Evolutionary conservation across 2,113 vertebrate genomes (phyloP).

Genomic region (Spermophilus dauricus): DNA sequence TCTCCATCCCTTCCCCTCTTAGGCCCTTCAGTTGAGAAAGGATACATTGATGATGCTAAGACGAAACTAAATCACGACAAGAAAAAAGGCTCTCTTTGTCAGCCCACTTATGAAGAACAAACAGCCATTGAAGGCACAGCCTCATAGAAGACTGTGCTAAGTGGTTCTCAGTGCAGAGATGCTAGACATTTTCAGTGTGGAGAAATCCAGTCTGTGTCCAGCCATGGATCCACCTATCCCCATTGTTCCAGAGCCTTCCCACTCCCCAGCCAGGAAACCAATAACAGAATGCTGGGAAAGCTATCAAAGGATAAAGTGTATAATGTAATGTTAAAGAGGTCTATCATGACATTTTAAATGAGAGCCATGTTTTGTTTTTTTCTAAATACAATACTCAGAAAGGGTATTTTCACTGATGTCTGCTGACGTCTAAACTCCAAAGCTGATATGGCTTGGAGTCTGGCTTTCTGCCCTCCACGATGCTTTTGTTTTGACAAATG

Average conservation of each 20-base stretch:
- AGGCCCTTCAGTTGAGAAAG: conserved; percentile 36
- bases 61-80: conserved; percentile 9
- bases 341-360: not conserved
- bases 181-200: not conserved
- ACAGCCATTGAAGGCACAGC: not conserved
- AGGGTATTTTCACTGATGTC: not conserved
- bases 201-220: not conserved
- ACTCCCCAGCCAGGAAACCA: not conserved
- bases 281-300: not conserved
- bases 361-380: not conserved
- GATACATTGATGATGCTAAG: not conserved
- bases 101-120: not conserved
- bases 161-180: conserved; percentile 6
- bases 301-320: not conserved
- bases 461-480: not conserved
- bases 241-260: not conserved
- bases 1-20: not conserved
- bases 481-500: conserved; percentile 8
- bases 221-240: not conserved
- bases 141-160: not conserved
- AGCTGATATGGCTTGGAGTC: not conserved
- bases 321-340: not conserved
- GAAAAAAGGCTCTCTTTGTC: not conserved
- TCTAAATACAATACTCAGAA: not conserved
- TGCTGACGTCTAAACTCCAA: not conserved